Conservation (phyloP, 2,113 vertebrate species). For the Oreochromis niloticus region DNA sequence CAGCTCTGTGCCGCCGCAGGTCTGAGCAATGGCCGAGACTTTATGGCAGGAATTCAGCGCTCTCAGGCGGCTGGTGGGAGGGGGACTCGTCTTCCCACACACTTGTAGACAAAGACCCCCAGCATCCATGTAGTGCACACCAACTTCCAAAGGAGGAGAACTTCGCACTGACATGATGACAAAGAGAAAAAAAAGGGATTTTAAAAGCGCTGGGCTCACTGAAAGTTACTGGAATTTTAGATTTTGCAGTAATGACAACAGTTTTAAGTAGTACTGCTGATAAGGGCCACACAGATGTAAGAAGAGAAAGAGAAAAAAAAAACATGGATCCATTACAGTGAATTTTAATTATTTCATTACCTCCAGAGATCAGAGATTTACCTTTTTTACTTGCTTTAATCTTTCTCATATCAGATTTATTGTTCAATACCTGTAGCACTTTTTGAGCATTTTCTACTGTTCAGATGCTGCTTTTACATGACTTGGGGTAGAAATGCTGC, state of each 20-base stretch:
- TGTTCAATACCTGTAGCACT: background rate
- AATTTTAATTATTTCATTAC: background rate
- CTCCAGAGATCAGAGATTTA: background rate
- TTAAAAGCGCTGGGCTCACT: background rate
- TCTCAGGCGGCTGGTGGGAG: conserved; percentile 47
- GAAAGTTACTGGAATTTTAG: background rate
- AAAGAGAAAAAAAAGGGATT: background rate
- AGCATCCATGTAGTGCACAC: conserved; percentile 30
- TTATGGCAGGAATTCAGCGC: conserved; percentile 65
- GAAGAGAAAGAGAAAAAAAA: background rate
- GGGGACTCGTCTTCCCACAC: conserved; percentile 58
- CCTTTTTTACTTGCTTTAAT: background rate
- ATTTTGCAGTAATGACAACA: background rate
- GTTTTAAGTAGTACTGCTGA: background rate
- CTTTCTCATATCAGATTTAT: background rate
- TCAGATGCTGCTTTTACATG: background rate
- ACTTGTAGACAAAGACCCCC: conserved; percentile 57
- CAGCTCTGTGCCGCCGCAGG: conserved; percentile 38
- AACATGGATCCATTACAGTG: background rate
- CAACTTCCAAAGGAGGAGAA: conserved; percentile 24
- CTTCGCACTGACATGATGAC: conserved; percentile 31
- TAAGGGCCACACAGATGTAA: background rate
- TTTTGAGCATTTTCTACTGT: background rate
- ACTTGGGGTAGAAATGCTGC: background rate
- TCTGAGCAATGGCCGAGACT: conserved; percentile 41